phyloP scores from a whole-genome alignment of 2,113 vertebrate genomes.

The Microtus richardsoni region DNA sequence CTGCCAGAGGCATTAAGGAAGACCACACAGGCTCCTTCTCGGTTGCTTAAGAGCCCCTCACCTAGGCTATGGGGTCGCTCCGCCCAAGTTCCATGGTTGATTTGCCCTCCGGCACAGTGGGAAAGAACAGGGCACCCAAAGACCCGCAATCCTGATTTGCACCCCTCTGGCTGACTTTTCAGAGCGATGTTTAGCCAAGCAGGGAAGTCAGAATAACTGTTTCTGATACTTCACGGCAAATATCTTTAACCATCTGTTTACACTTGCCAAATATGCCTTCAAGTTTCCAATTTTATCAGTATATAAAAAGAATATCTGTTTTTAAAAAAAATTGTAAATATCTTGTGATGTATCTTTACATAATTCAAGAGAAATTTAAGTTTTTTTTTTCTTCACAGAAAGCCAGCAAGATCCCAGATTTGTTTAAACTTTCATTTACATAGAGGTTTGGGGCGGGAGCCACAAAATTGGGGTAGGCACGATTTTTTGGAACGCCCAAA shows the following conservation, averaged over 20 bases:
- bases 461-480: neutral
- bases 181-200: constrained; percentile 75
- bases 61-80: neutral
- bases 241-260: constrained; percentile 87
- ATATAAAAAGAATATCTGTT: constrained; percentile 84
- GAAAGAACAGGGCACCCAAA: fast-evolving
- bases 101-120: neutral
- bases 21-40: neutral
- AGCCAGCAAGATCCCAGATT: neutral
- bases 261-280: constrained; percentile 84
- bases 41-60: neutral
- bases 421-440: constrained; percentile 20
- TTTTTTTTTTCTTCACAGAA: neutral
- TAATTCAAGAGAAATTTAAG: constrained; percentile 76
- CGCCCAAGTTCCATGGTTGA: fast-evolving
- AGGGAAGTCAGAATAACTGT: constrained; percentile 78
- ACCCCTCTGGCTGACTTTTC: constrained; percentile 70
- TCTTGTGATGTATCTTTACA: constrained; percentile 72
- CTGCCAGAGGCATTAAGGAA: neutral
- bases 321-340: constrained; percentile 73
- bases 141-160: neutral
- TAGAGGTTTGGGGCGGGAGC: constrained; percentile 21
- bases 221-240: constrained; percentile 85
- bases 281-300: constrained; percentile 86
- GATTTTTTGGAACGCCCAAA: neutral